Base-by-base conservation (phyloP, 2,888 invertebrate species). In the Perdita meconis region DNA sequence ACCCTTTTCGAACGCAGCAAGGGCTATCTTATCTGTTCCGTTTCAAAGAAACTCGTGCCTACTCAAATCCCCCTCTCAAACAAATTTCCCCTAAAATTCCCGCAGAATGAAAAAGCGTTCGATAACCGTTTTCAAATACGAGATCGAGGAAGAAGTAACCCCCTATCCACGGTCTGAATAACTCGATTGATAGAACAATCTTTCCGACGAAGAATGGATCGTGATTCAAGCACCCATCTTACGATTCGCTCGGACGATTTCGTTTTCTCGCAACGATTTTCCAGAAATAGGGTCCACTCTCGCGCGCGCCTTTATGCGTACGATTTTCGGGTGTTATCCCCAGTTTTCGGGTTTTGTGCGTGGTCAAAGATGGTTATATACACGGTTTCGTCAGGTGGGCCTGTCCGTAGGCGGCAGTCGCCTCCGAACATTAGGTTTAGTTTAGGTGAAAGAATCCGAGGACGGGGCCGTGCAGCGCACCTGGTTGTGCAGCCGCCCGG, bases 401-500 rank as follows among this genome's bases (percentile, higher is more conserved):
- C 61, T 19, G 34, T 0, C 22, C 12, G 38, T 56, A 50, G 42
- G 30, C 44, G 36, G 22, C 30, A 44, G 6, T 38, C 51, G 50
- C 63, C 38, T 56, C 55, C 42, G 44, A 53, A 67, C 66, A 67
- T 53, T 30, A 19, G 40, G 67, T 44, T 42, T 38, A 36, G 44
- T 3, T 47, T 47, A 47, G 51, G 36, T 42, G 36, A 68, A 57
- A 30, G 36, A 57, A 47, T 47, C 22, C 13, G 26, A 38, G 26
- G 36, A 24, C 38, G 50, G 50, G n/a, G 44, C 36, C 44, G 53
- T n/a, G 36, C 24, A 24, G 44, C 16, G 51, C 57, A 55, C 60
- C 12, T 44, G 60, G 60, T 47, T 38, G 55, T 60, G 55, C 69
- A 72, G 72, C 60, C 60, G 60, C 22, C 60, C 53, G 13, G 55